A percentile compares a stretch with the other conserved stretches of the same genome.
Conservation (phyloP, 2,888 invertebrate species). For the Andricus curvator region DNA sequence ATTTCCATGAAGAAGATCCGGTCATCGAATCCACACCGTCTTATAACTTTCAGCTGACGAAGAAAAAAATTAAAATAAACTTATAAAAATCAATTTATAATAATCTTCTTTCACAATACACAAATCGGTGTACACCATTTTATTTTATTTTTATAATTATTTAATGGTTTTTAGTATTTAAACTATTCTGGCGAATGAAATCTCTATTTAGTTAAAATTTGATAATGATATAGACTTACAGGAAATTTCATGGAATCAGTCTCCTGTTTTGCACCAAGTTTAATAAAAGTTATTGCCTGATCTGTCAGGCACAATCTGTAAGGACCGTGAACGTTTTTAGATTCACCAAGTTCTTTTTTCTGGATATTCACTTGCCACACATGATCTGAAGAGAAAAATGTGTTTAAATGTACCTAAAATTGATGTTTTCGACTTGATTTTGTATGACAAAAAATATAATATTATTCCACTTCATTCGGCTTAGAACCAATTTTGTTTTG, state of each 20-base stretch:
- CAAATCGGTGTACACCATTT: too few relatives aligned
- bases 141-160: too few relatives aligned
- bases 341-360: conserved; percentile 89
- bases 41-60: conserved; percentile 80
- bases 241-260: conserved; percentile 78
- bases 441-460: too few relatives aligned
- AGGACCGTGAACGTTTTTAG: conserved; percentile 86
- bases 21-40: conserved; percentile 92
- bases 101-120: too few relatives aligned
- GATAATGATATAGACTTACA: conserved; percentile 68
- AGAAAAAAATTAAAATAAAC: too few relatives aligned
- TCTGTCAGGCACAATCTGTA: conserved; percentile 94
- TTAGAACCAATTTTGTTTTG: too few relatives aligned
- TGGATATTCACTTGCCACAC: conserved; percentile 95
- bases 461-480: too few relatives aligned
- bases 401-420: too few relatives aligned
- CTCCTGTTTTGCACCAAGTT: conserved; percentile 83
- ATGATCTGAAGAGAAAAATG: conserved; percentile 83
- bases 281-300: conserved; percentile 87
- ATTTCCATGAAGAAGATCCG: conserved; percentile 96
- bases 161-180: background rate
- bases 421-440: too few relatives aligned
- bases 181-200: background rate
- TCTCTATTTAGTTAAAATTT: background rate
- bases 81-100: too few relatives aligned